phyloP scores from a whole-genome alignment of 2,113 vertebrate genomes.

The Cichladusa arquata region DNA sequence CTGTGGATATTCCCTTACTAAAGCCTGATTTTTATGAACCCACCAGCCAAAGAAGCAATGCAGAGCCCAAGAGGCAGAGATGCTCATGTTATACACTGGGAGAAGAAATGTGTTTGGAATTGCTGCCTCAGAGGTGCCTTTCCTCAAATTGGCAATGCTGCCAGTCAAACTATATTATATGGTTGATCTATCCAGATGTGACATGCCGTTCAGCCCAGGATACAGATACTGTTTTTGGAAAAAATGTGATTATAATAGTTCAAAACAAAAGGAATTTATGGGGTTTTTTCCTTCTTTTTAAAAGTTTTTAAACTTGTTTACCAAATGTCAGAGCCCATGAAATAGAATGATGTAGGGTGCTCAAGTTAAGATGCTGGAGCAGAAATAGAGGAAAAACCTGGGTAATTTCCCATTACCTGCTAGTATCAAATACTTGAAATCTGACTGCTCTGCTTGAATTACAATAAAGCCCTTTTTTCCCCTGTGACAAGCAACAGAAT shows the following conservation, averaged over 20 bases:
- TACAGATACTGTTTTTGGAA: conserved; percentile 2
- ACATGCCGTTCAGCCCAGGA: background rate
- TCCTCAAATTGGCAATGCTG: background rate
- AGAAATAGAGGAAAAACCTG: conserved; percentile 45
- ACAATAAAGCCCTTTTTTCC: conserved; percentile 48
- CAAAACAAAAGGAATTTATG: conserved; percentile 30
- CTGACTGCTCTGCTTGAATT: conserved; percentile 47
- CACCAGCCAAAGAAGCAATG: background rate
- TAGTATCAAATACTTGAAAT: conserved; percentile 55
- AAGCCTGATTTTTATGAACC: background rate
- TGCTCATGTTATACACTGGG: background rate
- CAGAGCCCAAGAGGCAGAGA: background rate
- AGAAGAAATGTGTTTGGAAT: background rate
- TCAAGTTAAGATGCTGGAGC: conserved; percentile 46
- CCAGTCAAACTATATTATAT: background rate
- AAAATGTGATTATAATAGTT: conserved; percentile 11
- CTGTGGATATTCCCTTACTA: background rate
- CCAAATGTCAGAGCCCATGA: conserved; percentile 43
- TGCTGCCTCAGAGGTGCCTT: background rate
- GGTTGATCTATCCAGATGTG: conserved; percentile 38
- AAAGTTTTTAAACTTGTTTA: conserved; percentile 55
- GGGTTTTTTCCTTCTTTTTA: background rate
- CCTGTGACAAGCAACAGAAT: conserved; percentile 26
- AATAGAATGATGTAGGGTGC: conserved; percentile 40
- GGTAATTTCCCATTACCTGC: conserved; percentile 61